A percentile compares a stretch with the other conserved stretches of the same genome.
phyloP scores from a whole-genome alignment of 2,113 vertebrate genomes.

The Triplophysa dalaica region DNA sequence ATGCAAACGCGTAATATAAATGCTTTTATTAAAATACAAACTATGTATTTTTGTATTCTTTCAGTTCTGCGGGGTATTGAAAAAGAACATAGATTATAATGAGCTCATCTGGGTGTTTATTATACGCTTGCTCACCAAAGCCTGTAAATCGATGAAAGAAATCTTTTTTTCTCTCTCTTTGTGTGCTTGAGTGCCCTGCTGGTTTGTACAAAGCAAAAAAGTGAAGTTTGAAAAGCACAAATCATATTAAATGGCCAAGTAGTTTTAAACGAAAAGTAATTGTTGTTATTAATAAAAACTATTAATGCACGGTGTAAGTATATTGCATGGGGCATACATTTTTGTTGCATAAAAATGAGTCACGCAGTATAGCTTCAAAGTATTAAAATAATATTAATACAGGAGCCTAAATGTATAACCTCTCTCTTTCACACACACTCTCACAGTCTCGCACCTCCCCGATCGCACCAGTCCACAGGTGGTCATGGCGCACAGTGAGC shows the following conservation, averaged over 20 bases:
- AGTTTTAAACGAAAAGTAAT: neutral
- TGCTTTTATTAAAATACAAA: neutral
- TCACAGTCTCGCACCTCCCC: neutral
- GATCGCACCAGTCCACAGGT: neutral
- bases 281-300: neutral
- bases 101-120: slow-evolving; percentile 9
- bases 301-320: too few relatives aligned
- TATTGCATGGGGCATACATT: too few relatives aligned
- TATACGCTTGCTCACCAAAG: neutral
- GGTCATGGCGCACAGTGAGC: neutral
- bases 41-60: neutral
- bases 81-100: neutral
- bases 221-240: neutral
- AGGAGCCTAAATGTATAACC: too few relatives aligned
- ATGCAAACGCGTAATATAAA: too few relatives aligned
- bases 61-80: neutral
- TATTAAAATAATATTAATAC: too few relatives aligned
- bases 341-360: too few relatives aligned
- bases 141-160: neutral
- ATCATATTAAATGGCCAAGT: neutral
- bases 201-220: neutral
- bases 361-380: too few relatives aligned
- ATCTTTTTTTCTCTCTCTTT: too few relatives aligned
- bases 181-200: neutral
- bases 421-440: neutral